Evolutionary conservation across 2,888 invertebrate species (phyloP), one percentile per base, ranked within the genome.

Genomic region (Nomada fucata): DNA sequence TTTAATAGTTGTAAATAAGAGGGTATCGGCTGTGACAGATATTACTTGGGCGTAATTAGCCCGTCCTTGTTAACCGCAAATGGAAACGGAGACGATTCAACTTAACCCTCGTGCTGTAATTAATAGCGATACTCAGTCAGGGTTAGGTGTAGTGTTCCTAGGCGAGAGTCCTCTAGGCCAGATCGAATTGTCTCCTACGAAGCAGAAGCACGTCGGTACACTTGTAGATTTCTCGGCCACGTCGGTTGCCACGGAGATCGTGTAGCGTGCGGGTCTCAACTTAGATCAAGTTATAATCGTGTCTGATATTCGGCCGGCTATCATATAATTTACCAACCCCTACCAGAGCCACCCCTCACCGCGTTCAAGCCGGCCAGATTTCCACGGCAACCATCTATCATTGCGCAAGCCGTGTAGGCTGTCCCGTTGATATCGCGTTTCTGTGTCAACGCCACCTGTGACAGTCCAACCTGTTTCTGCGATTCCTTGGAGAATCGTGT

Each of bases 11-110:
- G 86, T 84, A 88, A 88, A 84, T 87, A 89, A 89, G 89, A 89
- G 88, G 76, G 83, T 86, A 89, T 85, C 83, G 84, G 83, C 79
- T 86, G 73, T 65, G 75, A 68, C 80, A 80, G 71, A 83, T 88
- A 89, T 89, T 90, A 90, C 89, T 89, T 89, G 72, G 72, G 79
- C 77, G 87, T 91, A 92, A 92, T 92, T 91, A 90, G 89, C 84
- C 86, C 84, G 87, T 86, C 84, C 88, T 88, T 86, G 81, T 85
- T 77, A 82, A 72, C 84, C 83, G 83, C 84, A 73, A 85, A 85
- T 78, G 86, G 85, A 86, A 86, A 88, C 83, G 85, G 87, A 89
- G 90, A 91, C 90, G 89, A 89, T 87, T 89, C 86, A 88, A 88
- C 89, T 90, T 89, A 85, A 79, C 83, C 82, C 79, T 81, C n/a